Percentiles rank a stretch among this genome's conserved stretches.
Evolutionary conservation across 1,140 invertebrate genomes (phyloP).

Genomic region (Gryllus bimaculatus): DNA sequence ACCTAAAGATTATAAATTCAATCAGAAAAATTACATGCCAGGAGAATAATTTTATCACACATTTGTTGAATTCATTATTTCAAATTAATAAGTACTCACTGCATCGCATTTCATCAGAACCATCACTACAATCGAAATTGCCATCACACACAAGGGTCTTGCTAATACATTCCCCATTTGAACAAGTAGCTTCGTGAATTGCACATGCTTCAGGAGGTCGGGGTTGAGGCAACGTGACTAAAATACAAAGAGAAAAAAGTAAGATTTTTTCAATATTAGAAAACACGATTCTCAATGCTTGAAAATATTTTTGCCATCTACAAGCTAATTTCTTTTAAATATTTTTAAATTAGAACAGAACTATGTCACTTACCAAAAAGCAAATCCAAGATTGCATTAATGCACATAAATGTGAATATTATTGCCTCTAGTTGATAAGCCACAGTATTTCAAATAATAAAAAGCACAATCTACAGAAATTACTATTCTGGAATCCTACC

Average conservation of each 20-base stretch:
- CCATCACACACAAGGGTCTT: conserved; percentile 74
- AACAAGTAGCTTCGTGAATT: conserved; percentile 77
- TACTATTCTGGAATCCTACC: conserved; percentile 27
- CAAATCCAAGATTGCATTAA: background rate
- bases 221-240: conserved; percentile 25
- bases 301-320: background rate
- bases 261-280: background rate
- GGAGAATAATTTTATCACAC: background rate
- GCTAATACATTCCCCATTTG: conserved; percentile 82
- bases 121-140: conserved; percentile 69
- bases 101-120: conserved; percentile 82
- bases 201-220: conserved; percentile 44
- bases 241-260: background rate
- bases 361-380: background rate
- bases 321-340: background rate
- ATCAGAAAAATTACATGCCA: background rate
- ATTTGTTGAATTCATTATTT: background rate
- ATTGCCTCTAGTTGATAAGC: too few relatives aligned
- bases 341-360: background rate
- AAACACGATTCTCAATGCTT: background rate
- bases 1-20: conserved; percentile 29
- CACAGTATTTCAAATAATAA: too few relatives aligned
- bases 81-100: conserved; percentile 44
- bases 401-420: too few relatives aligned
- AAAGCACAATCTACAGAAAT: background rate